phyloP scores from a whole-genome alignment of 2,888 invertebrate species.

The Phorcus lineatus region DNA sequence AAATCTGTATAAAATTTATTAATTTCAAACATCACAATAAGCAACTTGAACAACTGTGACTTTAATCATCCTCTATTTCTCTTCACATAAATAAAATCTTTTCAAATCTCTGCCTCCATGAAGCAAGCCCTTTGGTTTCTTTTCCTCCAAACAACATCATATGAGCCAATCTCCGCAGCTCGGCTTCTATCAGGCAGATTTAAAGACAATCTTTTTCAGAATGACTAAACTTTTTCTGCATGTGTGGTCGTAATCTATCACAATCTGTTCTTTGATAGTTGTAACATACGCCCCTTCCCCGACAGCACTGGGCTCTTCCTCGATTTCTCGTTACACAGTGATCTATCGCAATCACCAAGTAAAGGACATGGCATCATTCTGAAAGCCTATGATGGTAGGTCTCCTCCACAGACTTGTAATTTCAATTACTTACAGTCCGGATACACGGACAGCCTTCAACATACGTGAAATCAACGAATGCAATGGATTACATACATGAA shows the following conservation, averaged over 20 bases:
- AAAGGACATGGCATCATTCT: not conserved
- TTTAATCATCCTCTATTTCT: no score
- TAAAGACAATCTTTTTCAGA: no score
- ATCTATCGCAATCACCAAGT: not conserved
- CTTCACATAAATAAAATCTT: no score
- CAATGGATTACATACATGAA: not conserved
- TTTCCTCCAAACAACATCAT: no score
- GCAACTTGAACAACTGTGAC: no score
- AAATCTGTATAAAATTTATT: no score
- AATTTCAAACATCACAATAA: no score
- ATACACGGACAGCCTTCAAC: no score
- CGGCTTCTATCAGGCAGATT: no score
- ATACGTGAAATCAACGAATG: not conserved
- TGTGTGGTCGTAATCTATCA: conserved; percentile 11
- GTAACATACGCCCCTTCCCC: not conserved
- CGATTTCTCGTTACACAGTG: conserved; percentile 3
- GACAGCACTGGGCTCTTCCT: not conserved
- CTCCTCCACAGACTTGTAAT: not conserved
- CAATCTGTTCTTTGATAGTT: not conserved
- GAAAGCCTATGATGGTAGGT: conserved; percentile 7
- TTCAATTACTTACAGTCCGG: not conserved
- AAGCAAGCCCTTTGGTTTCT: no score
- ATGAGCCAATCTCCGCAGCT: no score
- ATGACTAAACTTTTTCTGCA: not conserved
- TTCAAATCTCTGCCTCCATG: no score